Percentiles rank a stretch among this genome's conserved stretches.
Evolutionary conservation across 2,888 invertebrate genomes (phyloP).

Genomic region (Ecdyonurus torrentis): DNA sequence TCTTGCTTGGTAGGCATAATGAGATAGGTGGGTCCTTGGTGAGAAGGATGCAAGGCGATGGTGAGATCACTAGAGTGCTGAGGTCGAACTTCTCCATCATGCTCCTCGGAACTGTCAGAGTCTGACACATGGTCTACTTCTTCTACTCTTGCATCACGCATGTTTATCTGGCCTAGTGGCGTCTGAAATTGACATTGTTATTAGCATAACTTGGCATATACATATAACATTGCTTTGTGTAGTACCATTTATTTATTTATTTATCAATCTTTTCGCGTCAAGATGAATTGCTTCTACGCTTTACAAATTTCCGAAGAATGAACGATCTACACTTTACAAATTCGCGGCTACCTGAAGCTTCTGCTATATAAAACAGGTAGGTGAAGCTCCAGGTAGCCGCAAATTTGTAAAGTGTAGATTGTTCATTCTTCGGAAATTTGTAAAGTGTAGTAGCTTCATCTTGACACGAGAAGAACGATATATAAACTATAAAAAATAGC

Average conservation of each 20-base stretch:
- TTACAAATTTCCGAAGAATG: too few species aligned
- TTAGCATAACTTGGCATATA: not conserved
- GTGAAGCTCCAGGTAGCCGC: too few species aligned
- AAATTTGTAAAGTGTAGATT: too few species aligned
- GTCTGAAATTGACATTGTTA: too few species aligned
- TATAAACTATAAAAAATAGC: too few species aligned
- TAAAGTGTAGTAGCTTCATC: too few species aligned
- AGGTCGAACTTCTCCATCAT: slow-evolving; percentile 42
- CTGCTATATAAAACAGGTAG: too few species aligned
- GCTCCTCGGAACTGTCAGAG: slow-evolving; percentile 67
- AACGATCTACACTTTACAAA: too few species aligned
- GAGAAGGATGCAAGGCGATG: slow-evolving; percentile 86
- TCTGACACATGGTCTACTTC: slow-evolving; percentile 89
- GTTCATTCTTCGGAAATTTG: too few species aligned
- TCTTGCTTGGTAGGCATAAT: slow-evolving; percentile 84
- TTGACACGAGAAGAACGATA: too few species aligned
- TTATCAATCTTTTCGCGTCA: not conserved
- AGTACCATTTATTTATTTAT: not conserved
- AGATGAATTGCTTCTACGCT: too few species aligned
- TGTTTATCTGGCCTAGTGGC: slow-evolving; percentile 86
- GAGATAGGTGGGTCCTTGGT: slow-evolving; percentile 85
- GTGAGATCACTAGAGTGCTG: slow-evolving; percentile 44
- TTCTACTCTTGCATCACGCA: slow-evolving; percentile 87
- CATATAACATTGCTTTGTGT: slow-evolving; percentile 1
- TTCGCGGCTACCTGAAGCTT: too few species aligned